Evolutionary conservation across 2,797 vertebrate genomes (phyloP).

Genomic region (Muscicapa striata): DNA sequence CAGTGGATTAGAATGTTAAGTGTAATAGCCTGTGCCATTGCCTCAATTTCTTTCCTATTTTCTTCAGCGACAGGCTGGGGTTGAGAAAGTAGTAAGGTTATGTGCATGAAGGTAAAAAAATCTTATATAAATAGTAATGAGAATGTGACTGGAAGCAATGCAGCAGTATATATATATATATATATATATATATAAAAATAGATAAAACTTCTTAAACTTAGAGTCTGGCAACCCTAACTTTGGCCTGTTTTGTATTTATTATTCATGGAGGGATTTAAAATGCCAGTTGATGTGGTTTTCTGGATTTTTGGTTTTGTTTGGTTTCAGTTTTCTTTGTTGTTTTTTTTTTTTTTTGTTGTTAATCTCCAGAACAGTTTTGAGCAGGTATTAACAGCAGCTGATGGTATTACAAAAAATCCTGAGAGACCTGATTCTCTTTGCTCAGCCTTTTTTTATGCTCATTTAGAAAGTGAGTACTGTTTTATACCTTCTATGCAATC

Average conservation of each 20-base stretch:
- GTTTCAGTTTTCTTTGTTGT: not conserved
- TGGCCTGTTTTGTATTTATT: not conserved
- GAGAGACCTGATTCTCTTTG: not conserved
- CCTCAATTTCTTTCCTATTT: not conserved
- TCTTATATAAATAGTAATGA: not conserved
- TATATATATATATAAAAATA: no score
- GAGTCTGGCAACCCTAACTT: not conserved
- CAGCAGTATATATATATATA: not conserved
- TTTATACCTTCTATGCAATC: not conserved
- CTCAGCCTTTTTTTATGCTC: conserved; percentile 1
- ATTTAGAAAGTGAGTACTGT: conserved; percentile 22
- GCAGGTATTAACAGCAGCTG: conserved; percentile 33
- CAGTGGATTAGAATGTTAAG: not conserved
- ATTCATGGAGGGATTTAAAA: not conserved
- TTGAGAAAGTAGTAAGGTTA: not conserved
- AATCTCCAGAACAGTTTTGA: conserved; percentile 35
- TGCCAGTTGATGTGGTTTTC: not conserved
- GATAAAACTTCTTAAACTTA: not conserved
- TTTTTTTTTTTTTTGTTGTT: not conserved
- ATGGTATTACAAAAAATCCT: conserved; percentile 21
- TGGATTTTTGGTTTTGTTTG: not conserved
- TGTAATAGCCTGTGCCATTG: not conserved
- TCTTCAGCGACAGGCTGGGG: not conserved
- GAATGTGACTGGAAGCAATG: not conserved
- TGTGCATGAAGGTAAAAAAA: not conserved